Conservation (phyloP, 2,888 invertebrate genomes). For the Terebella lapidaria region DNA sequence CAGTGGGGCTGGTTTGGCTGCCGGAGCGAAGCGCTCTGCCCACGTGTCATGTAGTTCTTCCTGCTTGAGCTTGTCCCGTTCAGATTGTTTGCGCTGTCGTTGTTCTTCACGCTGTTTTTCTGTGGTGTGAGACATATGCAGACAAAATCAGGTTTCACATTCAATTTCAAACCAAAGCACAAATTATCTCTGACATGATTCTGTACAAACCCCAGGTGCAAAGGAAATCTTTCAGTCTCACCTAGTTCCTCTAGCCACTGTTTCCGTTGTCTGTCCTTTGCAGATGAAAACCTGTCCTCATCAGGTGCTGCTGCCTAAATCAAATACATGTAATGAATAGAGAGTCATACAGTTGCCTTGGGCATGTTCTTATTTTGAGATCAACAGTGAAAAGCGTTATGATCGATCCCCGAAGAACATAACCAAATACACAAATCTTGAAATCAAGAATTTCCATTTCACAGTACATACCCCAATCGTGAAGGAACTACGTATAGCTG, state of each 20-base stretch:
- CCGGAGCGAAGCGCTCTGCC: constrained; percentile 7
- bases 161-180: too few species aligned
- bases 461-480: constrained; percentile 36
- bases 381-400: too few species aligned
- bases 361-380: too few species aligned
- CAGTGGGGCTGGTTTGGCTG: neutral
- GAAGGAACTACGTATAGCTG: constrained; percentile 45
- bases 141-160: too few species aligned
- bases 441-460: neutral
- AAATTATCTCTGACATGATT: too few species aligned
- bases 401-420: too few species aligned
- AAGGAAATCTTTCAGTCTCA: constrained; percentile 14
- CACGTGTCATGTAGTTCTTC: constrained; percentile 4
- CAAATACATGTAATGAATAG: constrained; percentile 4
- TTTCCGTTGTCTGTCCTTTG: constrained; percentile 39
- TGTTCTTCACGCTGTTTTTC: constrained; percentile 50
- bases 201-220: neutral
- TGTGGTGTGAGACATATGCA: neutral
- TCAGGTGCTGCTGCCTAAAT: constrained; percentile 20
- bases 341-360: too few species aligned
- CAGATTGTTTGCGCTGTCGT: constrained; percentile 31
- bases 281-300: constrained; percentile 28
- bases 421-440: too few species aligned
- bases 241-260: constrained; percentile 51
- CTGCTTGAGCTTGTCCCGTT: constrained; percentile 18